Evolutionary conservation across 2,113 vertebrate genomes (phyloP).

Genomic region (Connochaetes taurinus): DNA sequence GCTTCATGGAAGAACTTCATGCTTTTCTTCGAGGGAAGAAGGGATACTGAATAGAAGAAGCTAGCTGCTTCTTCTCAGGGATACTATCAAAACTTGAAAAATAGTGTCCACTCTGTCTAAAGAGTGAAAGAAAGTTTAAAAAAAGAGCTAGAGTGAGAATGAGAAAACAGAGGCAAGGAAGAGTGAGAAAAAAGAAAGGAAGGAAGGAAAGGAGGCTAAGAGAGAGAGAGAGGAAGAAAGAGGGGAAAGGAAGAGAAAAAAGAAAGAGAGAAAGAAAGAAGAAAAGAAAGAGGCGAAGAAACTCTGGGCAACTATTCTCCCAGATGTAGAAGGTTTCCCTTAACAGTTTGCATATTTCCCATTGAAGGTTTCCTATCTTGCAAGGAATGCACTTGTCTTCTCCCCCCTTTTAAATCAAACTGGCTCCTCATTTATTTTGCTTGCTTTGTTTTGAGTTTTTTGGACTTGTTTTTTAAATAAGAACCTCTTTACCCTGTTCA

Average conservation of each 20-base stretch:
- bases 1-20: not conserved
- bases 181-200: rapidly evolving
- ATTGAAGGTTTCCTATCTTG: not conserved
- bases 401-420: not conserved
- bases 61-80: not conserved
- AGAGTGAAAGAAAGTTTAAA: not conserved
- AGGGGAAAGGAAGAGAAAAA: not conserved
- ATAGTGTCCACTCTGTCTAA: not conserved
- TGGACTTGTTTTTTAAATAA: not conserved
- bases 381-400: not conserved
- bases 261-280: not conserved
- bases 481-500: not conserved
- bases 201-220: not conserved
- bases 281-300: rapidly evolving
- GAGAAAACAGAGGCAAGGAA: not conserved
- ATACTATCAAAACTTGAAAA: not conserved
- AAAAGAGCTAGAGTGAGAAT: not conserved
- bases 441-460: not conserved
- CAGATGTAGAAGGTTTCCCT: not conserved
- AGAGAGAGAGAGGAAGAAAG: not conserved
- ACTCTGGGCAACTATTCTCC: not conserved
- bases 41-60: not conserved
- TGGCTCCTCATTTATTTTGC: not conserved
- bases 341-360: not conserved
- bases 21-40: not conserved